These are phyloP conservation scores for Listrodromus nycthemerus DNA, from an alignment of 2,888 invertebrate genomes.

Conservation along the genomic window DNA sequence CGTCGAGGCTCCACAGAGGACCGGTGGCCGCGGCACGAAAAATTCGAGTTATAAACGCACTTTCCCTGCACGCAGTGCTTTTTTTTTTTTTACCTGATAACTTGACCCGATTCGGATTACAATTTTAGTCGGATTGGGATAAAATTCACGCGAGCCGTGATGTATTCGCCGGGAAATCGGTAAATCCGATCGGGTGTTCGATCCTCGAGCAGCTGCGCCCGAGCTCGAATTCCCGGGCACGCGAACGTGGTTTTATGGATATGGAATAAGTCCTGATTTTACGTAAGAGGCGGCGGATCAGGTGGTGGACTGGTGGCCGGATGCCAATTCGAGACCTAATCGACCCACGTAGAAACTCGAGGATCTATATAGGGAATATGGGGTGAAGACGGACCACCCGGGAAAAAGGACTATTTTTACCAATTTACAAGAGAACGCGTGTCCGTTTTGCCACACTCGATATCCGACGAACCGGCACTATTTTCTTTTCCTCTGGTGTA, in stretches of 20 bases:
- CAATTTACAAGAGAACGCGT: too few relatives aligned
- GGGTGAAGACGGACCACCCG: too few relatives aligned
- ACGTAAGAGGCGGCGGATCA: conserved; percentile 12
- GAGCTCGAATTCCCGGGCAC: background rate
- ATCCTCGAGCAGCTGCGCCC: conserved; percentile 27
- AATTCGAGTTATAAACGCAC: conserved; percentile 16
- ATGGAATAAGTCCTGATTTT: background rate
- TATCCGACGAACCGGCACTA: too few relatives aligned
- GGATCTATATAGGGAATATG: too few relatives aligned
- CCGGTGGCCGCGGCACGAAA: background rate
- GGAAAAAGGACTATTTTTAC: too few relatives aligned
- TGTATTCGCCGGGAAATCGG: background rate
- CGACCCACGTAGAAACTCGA: conserved; percentile 19
- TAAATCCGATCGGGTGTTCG: conserved; percentile 35
- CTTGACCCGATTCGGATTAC: conserved; percentile 28
- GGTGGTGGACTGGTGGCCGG: background rate
- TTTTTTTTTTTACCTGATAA: background rate
- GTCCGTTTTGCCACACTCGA: too few relatives aligned
- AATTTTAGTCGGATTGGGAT: conserved; percentile 14
- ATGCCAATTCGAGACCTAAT: conserved; percentile 48
- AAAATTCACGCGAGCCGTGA: background rate
- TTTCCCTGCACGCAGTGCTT: background rate
- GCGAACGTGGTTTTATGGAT: background rate
- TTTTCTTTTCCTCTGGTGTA: too few relatives aligned
- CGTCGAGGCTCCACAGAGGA: background rate